phyloP scores from a whole-genome alignment of 2,797 vertebrate genomes.

The Cyclura pinguis region DNA sequence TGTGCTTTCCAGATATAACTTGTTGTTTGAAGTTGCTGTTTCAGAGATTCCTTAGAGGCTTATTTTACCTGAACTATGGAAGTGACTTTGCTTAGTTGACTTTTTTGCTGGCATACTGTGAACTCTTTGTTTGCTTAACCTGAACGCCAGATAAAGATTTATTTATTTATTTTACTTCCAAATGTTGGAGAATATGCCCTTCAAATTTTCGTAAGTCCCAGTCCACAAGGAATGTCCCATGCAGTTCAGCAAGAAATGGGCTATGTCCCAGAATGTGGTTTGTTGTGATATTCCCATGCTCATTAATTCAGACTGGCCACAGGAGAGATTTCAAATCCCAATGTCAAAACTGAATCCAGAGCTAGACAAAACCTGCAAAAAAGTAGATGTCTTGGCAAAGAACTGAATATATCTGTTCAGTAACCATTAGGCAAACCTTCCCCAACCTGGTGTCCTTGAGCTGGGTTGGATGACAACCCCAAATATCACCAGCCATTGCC shows the following conservation, averaged over 20 bases:
- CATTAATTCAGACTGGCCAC: not conserved
- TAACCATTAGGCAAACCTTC: not conserved
- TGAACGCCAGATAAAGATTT: not conserved
- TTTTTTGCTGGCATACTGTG: not conserved
- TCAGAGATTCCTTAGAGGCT: conserved; percentile 6
- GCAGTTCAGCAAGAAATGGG: not conserved
- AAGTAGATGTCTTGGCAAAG: not conserved
- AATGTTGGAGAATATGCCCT: conserved; percentile 12
- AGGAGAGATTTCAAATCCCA: not conserved
- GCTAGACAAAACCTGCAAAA: not conserved
- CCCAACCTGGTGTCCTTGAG: not conserved
- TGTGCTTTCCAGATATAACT: not conserved
- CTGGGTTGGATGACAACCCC: not conserved
- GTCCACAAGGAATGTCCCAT: not conserved
- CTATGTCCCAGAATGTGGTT: not conserved
- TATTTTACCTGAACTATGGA: not conserved
- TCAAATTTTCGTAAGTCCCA: not conserved
- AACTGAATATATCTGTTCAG: not conserved
- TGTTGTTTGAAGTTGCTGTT: conserved; percentile 28
- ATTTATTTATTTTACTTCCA: not conserved
- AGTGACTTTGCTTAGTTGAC: conserved; percentile 25
- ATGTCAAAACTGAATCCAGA: not conserved
- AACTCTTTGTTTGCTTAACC: conserved; percentile 18
- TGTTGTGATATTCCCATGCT: not conserved
- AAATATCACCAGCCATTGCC: not conserved